Base-by-base conservation (phyloP, 2,113 vertebrate species). In the Siniperca knerii region DNA sequence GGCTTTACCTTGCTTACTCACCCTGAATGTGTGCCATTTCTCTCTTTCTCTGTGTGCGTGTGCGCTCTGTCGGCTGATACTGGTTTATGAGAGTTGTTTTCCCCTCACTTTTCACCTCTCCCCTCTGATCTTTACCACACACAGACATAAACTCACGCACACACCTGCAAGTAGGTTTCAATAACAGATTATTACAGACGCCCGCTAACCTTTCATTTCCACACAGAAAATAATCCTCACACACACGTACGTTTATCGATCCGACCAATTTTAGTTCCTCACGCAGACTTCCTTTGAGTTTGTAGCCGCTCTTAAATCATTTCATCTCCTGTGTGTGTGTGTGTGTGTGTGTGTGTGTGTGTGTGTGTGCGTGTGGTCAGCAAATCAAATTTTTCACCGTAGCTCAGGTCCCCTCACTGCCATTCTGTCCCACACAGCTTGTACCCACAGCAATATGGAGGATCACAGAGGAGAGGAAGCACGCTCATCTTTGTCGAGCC, bases 121-220 rank as follows among this genome's bases (percentile, higher is more conserved):
- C 68, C 81, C 76, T 78, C 84, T 86, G 85, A 94, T 92, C 87
- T 83, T 91, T 83, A 23, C 44, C 73, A 72, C 65, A 83, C 64
- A 77, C 60, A 60, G 9, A 73, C 78, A 46, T 46, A 68, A 46
- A 74, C 44, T 21, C 42, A 0, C 69, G 3, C 68, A 13, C 76
- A 75, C 70, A 77, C 72, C 61, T 18, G 37, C 40, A 6, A 70
- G 75, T 60, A 67, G 73, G 87, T 89, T 92, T 91, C 93, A 93
- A 92, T 95, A 95, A 92, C 85, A 77, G 78, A 85, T 94, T 90
- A 95, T 95, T 95, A 91, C 89, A 88, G 77, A 71, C 44, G 4
- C 82, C 29, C 9, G 50, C 87, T 91, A 86, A 91, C 92, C 89
- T 92, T 92, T 92, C 72, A 86, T 82, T 60, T 50, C 46, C 11